These are phyloP conservation scores for Gila orcuttii DNA, from an alignment of 2,113 vertebrate genomes.

Conservation along the genomic window DNA sequence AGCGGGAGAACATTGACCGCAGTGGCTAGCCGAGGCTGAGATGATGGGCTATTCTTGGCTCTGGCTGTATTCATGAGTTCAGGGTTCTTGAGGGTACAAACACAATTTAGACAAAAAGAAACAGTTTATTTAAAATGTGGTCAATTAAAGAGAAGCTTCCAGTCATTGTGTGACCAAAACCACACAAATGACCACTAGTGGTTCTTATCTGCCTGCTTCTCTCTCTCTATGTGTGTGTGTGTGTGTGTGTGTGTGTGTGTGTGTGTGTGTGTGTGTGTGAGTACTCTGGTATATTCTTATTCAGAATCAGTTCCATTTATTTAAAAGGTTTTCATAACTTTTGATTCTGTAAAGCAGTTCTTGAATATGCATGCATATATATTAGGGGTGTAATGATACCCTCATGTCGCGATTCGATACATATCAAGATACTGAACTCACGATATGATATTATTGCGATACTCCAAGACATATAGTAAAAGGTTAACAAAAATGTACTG, in stretches of 20 bases:
- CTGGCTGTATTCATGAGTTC: not conserved
- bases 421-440: too few species aligned
- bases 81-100: not conserved
- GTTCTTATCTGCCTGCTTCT: not conserved
- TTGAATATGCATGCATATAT: too few species aligned
- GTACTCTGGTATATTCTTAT: too few species aligned
- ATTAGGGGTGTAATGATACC: too few species aligned
- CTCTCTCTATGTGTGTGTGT: not conserved
- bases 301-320: not conserved
- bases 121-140: slow-evolving; percentile 14
- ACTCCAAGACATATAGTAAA: too few species aligned
- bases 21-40: slow-evolving; percentile 33
- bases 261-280: not conserved
- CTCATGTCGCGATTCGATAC: too few species aligned
- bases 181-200: not conserved
- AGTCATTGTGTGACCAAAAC: not conserved
- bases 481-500: too few species aligned
- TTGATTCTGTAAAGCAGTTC: not conserved
- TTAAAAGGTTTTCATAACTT: not conserved
- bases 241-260: not conserved
- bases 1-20: slow-evolving; percentile 26
- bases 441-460: too few species aligned
- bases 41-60: slow-evolving; percentile 29
- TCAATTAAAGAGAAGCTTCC: not conserved
- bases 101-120: not conserved